Conservation (phyloP, 2,888 invertebrate genomes). For the Myopa testacea region DNA sequence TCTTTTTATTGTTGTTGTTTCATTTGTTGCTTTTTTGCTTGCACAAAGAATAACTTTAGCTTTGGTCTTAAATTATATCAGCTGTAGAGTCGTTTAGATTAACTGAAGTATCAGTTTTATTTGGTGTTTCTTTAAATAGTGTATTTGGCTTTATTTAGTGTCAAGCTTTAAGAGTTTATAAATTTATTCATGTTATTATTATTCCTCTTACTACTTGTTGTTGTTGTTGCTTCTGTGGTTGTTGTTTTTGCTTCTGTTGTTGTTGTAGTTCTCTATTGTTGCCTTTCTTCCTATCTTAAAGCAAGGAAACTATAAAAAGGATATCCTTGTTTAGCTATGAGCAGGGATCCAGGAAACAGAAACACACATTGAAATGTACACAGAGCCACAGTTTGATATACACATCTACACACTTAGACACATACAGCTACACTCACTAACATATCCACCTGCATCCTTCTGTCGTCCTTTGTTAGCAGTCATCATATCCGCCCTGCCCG, state of each 20-base stretch:
- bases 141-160: too few species aligned
- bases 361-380: slow-evolving; percentile 5
- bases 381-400: neutral
- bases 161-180: neutral
- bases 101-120: too few species aligned
- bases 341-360: neutral
- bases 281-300: slow-evolving; percentile 2
- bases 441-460: neutral
- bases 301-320: neutral
- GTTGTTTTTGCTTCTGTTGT: neutral
- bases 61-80: too few species aligned
- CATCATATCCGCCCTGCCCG: neutral
- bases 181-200: neutral
- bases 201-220: neutral
- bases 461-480: neutral
- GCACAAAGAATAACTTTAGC: too few species aligned
- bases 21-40: too few species aligned
- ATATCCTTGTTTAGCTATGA: slow-evolving; percentile 5
- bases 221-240: neutral
- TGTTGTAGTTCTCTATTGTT: neutral
- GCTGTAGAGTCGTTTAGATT: too few species aligned
- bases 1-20: too few species aligned
- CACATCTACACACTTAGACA: neutral
- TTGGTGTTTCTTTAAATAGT: too few species aligned
- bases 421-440: neutral